Percentiles rank a stretch among this genome's conserved stretches.
phyloP scores from a whole-genome alignment of 30 jellyfish, hydroid and myxozoan species.

The Cassiopea xamachana region DNA sequence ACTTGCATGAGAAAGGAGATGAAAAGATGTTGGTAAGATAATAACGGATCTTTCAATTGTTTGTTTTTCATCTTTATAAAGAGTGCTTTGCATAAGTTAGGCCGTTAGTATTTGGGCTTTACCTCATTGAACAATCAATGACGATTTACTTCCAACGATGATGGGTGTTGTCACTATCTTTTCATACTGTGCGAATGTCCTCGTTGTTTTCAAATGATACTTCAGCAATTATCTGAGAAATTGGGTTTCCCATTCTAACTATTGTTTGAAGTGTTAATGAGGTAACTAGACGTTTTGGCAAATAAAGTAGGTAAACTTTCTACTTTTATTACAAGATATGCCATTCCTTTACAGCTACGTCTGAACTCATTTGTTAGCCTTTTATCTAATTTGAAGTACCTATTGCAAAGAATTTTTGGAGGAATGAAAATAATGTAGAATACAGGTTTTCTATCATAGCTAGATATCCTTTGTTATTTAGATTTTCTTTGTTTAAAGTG shows the following conservation, averaged over 20 bases:
- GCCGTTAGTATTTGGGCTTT: neutral
- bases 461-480: no score
- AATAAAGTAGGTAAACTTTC: no score
- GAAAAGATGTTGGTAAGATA: conserved; percentile 1
- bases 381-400: no score
- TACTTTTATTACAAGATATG: no score
- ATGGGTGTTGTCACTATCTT: neutral
- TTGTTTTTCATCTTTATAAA: neutral
- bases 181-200: neutral
- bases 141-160: neutral
- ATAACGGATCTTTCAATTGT: neutral
- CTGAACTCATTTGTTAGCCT: no score
- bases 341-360: no score
- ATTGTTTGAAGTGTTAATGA: no score
- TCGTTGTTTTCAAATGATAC: neutral
- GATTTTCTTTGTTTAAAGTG: no score
- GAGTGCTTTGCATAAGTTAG: neutral
- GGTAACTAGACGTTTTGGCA: no score
- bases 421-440: no score
- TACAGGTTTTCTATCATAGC: no score
- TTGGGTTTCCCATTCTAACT: neutral
- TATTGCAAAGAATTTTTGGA: no score
- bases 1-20: neutral
- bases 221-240: neutral
- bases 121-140: neutral